Base-by-base conservation (phyloP, 2,888 invertebrate genomes). In the Elmis aenea region DNA sequence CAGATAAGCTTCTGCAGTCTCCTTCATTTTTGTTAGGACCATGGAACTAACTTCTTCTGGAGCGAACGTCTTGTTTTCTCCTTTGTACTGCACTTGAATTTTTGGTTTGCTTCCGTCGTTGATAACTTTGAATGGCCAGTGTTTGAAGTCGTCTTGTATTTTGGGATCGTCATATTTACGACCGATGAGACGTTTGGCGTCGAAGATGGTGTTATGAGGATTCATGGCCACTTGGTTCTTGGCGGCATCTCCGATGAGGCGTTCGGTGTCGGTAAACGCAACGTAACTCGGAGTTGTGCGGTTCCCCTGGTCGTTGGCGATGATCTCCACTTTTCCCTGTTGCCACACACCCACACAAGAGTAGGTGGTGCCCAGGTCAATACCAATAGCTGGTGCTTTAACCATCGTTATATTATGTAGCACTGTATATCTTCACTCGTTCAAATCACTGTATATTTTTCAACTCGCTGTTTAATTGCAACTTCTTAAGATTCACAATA, bases 261-360 rank as follows among this genome's bases (percentile, higher is more conserved):
- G 71, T 64, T 82, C 81, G 6, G 74, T 75, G 61, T 81, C 81
- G 5, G 71, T 83, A 65, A 84, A 84, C 13, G 83, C 84, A 35
- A 85, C 83, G 67, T 87, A 91, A 46, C 85, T 85, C 26, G 90
- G 89, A 29, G 89, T 90, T 6, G 88, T 89, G 31, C 89, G 72
- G 66, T 90, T 90, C 44, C 89, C 90, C 89, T 89, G n/a, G n/a
- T n/a, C n/a, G n/a, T n/a, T n/a, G n/a, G n/a, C n/a, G n/a, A n/a
- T n/a, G n/a, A n/a, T n/a, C n/a, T n/a, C n/a, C n/a, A n/a, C n/a
- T n/a, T n/a, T n/a, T n/a, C n/a, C n/a, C n/a, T n/a, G n/a, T n/a
- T n/a, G n/a, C n/a, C n/a, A n/a, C n/a, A n/a, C n/a, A n/a, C n/a
- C n/a, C n/a, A n/a, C n/a, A n/a, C n/a, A n/a, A n/a, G n/a, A n/a